phyloP scores from a whole-genome alignment of 1,140 invertebrate genomes.

The Calliopsis andreniformis region DNA sequence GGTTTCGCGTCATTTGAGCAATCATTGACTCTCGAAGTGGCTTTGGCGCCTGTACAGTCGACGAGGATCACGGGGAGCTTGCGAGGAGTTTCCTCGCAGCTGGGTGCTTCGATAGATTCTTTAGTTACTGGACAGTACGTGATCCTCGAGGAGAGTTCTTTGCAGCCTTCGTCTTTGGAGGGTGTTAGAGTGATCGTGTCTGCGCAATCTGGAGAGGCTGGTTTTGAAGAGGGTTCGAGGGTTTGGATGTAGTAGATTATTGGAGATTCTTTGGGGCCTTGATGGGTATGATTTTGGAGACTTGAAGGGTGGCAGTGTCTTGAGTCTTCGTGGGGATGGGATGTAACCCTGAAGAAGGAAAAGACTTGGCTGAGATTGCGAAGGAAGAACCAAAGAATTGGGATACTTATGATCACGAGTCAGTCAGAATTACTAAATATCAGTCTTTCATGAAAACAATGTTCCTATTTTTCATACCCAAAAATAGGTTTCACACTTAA shows the following conservation, averaged over 20 bases:
- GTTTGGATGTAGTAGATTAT: constrained; percentile 35
- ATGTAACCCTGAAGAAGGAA: constrained; percentile 1
- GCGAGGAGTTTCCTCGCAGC: not conserved
- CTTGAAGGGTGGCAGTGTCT: not conserved
- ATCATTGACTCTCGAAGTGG: not conserved
- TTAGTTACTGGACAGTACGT: not conserved
- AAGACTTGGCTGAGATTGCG: not conserved
- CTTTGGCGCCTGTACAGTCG: constrained; percentile 24
- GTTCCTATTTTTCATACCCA: too few relatives aligned
- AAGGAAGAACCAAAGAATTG: too few relatives aligned
- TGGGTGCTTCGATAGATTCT: not conserved
- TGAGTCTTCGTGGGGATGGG: not conserved
- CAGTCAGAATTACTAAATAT: too few relatives aligned
- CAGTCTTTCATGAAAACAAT: too few relatives aligned
- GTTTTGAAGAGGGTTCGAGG: constrained; percentile 8
- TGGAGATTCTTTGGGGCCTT: not conserved
- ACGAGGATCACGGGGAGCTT: constrained; percentile 9
- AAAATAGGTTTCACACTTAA: too few relatives aligned
- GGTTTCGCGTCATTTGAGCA: not conserved
- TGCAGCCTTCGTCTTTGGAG: not conserved
- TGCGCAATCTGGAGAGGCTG: not conserved
- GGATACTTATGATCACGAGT: too few relatives aligned
- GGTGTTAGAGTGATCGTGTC: constrained; percentile 17
- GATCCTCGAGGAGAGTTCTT: constrained; percentile 19
- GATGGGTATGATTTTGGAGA: not conserved